Evolutionary conservation across 2,888 invertebrate genomes (phyloP).

Genomic region (Ennomos erosarius): DNA sequence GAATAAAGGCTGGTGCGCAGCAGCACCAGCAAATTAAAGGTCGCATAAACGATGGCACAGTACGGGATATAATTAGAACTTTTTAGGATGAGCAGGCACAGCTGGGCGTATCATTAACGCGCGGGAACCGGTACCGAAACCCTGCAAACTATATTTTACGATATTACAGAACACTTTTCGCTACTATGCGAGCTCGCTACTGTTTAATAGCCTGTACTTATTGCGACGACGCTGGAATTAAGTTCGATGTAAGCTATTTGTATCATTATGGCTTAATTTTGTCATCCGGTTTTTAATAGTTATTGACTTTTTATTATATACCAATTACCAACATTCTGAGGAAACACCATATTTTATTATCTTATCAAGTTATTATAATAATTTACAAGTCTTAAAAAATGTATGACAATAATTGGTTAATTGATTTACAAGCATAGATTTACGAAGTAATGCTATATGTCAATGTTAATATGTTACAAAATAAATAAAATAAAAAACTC

Average conservation of each 20-base stretch:
- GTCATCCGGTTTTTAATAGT: slow-evolving; percentile 21
- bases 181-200: slow-evolving; percentile 40
- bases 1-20: slow-evolving; percentile 43
- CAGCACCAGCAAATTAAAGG: slow-evolving; percentile 71
- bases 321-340: slow-evolving; percentile 10
- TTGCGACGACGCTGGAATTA: slow-evolving; percentile 43
- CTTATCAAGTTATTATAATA: not conserved
- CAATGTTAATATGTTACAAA: no score
- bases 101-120: slow-evolving; percentile 55
- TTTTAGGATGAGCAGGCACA: slow-evolving; percentile 52
- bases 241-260: slow-evolving; percentile 30
- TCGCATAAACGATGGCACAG: slow-evolving; percentile 63
- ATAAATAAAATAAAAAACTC: no score
- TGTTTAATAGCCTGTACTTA: slow-evolving; percentile 53
- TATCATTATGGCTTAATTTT: slow-evolving; percentile 27
- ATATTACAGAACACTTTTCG: slow-evolving; percentile 43
- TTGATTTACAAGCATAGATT: no score
- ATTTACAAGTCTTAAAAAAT: not conserved
- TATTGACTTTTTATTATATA: slow-evolving; percentile 21
- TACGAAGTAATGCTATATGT: no score
- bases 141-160: slow-evolving; percentile 39
- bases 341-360: slow-evolving; percentile 13
- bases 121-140: slow-evolving; percentile 13
- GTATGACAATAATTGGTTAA: no score
- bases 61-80: slow-evolving; percentile 64